These are phyloP conservation scores for Xiphophorus maculatus DNA, from an alignment of 2,113 vertebrate species.

Conservation along the genomic window DNA sequence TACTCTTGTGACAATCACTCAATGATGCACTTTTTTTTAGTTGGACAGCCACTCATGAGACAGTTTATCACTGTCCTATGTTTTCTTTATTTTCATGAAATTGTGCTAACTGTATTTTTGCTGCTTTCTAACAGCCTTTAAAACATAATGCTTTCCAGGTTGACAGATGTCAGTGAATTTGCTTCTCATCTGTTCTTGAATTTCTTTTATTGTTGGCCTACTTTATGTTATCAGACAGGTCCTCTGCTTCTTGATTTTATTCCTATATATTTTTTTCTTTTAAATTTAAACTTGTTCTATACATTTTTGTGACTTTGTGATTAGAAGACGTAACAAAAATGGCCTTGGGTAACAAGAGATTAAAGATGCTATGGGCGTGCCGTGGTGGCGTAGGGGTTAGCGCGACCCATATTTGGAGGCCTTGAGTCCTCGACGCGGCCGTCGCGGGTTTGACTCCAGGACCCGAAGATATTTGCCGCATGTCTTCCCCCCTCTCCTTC, in stretches of 20 bases:
- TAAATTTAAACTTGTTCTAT: background rate
- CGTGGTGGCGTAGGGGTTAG: no score
- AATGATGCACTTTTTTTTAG: background rate
- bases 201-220: no score
- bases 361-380: background rate
- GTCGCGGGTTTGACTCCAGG: no score
- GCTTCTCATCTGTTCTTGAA: no score
- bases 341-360: constrained; percentile 6
- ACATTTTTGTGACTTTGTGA: background rate
- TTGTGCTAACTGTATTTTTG: background rate
- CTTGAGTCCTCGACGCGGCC: no score
- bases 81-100: background rate
- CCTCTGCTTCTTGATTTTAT: background rate
- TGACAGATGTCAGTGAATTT: no score
- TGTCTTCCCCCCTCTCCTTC: no score
- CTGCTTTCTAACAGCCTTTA: background rate
- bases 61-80: background rate
- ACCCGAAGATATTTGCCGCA: no score
- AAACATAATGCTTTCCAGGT: no score
- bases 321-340: constrained; percentile 16
- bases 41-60: background rate
- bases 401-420: no score
- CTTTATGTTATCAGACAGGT: background rate
- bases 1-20: background rate
- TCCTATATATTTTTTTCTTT: background rate